Evolutionary conservation across 2,797 vertebrate genomes (phyloP), one percentile per base, ranked within the genome.

Genomic region (Pipistrellus pygmaeus): DNA sequence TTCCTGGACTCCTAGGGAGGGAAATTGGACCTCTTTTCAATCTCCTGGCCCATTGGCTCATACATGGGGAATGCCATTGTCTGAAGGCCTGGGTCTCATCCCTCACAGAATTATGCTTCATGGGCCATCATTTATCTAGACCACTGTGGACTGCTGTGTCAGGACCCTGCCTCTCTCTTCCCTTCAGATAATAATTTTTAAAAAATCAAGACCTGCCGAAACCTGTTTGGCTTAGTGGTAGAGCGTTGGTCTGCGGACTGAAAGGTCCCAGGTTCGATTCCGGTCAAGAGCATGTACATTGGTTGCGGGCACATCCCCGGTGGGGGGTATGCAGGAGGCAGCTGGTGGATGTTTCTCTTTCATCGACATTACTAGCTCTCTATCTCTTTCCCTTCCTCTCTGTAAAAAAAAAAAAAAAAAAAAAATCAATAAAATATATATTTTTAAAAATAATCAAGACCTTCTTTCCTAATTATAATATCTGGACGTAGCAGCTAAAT

Each of bases 101-200:
- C 41, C 21, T 57, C 41, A 32, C 17, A 15, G 60, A 71, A 30
- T 51, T 44, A 51, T 69, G 77, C 23, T 44, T 23, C 23, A 2
- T 0, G 21, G 2, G 57, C 6, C 8, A 1, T 17, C 32, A 8
- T 51, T 41, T 27, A 21, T 21, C 38, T 3, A 10, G n/a, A 69
- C n/a, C 8, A 9, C 51, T 51, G 92, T 10, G 27, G 46, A 69
- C 41, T 30, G 15, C 46, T 41, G 12, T 12, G n/a, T 55, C 13
- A 69, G 44, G 46, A n/a, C 44, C 20, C 32, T 35, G 15, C 60
- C 30, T 44, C 60, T 82, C 32, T 76, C 41, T 32, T 71, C 21
- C 62, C 17, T 62, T 71, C 44, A 62, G 48, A 55, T 46, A 8
- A 62, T 46, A 21, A n/a, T 30, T 25, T 5, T 77, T 76, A 64